Evolutionary conservation across 2,888 invertebrate genomes (phyloP), one percentile per base, ranked within the genome.

Genomic region (Apotomis betuletana): DNA sequence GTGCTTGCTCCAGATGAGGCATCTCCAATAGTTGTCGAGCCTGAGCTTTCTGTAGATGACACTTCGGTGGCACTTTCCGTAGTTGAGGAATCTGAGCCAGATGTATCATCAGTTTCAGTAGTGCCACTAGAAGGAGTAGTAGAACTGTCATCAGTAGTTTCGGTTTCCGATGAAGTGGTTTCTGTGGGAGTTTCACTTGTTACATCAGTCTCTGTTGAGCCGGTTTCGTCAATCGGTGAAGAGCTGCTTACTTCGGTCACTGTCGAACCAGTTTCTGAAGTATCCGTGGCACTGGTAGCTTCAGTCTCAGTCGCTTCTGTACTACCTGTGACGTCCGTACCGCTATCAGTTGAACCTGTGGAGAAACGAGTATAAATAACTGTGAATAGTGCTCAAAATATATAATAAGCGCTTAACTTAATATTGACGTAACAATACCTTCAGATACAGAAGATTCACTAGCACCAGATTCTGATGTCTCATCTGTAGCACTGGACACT

Each of bases 71-170:
- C 38, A 8, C 58, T 60, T 61, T 71, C 73, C 5, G 73, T 70
- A 4, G 74, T 68, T n/a, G 68, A 54, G 5, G 54, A 52, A 5
- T 13, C 63, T 15, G 54, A n/a, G 8, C 54, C 41, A 13, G 69
- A 69, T 5, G 27, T 49, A n/a, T 61, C 57, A 60, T 58, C 57
- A 15, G 69, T 44, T 70, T 75, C 74, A n/a, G 67, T 72, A 2
- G 78, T 75, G 38, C 46, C 51, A 13, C 71, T 74, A 55, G 57
- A 64, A 69, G 67, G 72, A 58, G 75, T 67, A 0, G 74, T 65
- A 27, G 73, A 74, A 0, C 44, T 49, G 27, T 15, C 57, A 59
- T 72, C 74, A 4, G 74, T 70, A 9, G 70, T 54, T 58, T 51
- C 74, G 9, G 71, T 65, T 13, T 44, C 51, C n/a, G 69, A 62